Evolutionary conservation across 2,797 vertebrate genomes (phyloP).

Genomic region (Gymnothorax reevesii): DNA sequence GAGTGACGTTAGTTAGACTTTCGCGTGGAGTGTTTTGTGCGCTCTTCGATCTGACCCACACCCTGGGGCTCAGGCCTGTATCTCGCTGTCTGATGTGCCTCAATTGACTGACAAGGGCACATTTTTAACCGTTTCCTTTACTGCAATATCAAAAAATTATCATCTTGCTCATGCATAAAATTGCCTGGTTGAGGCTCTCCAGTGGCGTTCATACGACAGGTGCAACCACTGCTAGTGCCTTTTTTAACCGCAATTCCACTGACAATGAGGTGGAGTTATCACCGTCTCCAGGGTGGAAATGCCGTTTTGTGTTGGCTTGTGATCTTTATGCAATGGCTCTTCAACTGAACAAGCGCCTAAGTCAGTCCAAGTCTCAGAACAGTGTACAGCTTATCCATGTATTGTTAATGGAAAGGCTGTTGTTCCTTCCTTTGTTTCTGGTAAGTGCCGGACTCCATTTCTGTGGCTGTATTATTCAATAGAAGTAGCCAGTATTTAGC

Average conservation of each 20-base stretch:
- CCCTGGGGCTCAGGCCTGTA: not conserved
- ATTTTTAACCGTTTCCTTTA: not conserved
- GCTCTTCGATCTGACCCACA: not conserved
- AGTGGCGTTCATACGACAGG: not conserved
- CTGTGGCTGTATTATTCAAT: not conserved
- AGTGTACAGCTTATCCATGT: not conserved
- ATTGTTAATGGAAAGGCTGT: not conserved
- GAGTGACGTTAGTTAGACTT: not conserved
- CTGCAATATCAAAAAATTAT: not conserved
- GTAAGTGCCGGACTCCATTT: not conserved
- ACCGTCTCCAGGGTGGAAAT: not conserved
- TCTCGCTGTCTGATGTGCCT: constrained; percentile 1
- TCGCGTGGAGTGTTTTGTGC: not conserved
- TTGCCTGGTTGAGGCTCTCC: not conserved
- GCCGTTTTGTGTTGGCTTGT: not conserved
- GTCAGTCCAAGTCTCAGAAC: not conserved
- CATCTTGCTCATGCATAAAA: not conserved
- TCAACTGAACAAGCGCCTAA: not conserved
- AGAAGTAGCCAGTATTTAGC: not conserved
- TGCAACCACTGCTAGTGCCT: not conserved
- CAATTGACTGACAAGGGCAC: not conserved
- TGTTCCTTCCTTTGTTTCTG: not conserved
- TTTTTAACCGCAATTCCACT: not conserved
- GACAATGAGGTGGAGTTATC: not conserved
- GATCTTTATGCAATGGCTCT: not conserved